Base-by-base conservation (phyloP, 2,113 vertebrate genomes). In the Leuciscus idus region DNA sequence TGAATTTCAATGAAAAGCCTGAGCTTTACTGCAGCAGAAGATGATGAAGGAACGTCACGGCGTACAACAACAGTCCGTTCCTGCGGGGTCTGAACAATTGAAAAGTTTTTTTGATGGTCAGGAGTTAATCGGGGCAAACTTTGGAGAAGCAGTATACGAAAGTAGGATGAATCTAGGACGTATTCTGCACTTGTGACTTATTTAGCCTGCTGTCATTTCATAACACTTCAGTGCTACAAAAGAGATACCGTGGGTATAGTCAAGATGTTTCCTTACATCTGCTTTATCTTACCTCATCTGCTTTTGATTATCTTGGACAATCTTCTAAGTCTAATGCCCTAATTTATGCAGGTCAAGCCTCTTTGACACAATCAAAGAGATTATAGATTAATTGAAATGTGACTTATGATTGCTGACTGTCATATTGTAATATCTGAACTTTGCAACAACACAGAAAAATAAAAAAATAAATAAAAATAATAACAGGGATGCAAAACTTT, bases 1-100 rank as follows among this genome's bases (percentile, higher is more conserved):
- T 85, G 84, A 84, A 86, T 84, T 46, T 28, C 83, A 72, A 88
- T 88, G 82, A 86, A 66, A 68, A 59, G 57, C 33, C 19, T 43
- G 59, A 61, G 74, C 50, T 59, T 82, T 36, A 19, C 61, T 72
- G 21, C 28, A 70, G 59, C n/a, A 72, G 81, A 83, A n/a, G 28
- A 83, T 59, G 76, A 76, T 10, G 48, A 28, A 55, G 28, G 28
- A 73, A 39, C 6, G 19, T 33, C 26, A 5, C 48, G 17, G 12
- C 39, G 4, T 23, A 39, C 64, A 83, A 39, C 46, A 76, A 28
- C 13, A 26, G 74, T 30, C 48, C 1, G 1, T 55, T 77, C 75
- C 48, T 33, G 15, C 33, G 75, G 48, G 75, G n/a, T 77, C 28
- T 33, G 26, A 30, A 55, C 19, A 77, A 55, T 9, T 46, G 39